Conservation (phyloP, 2,888 invertebrate genomes). For the Mechanitis messenoides region DNA sequence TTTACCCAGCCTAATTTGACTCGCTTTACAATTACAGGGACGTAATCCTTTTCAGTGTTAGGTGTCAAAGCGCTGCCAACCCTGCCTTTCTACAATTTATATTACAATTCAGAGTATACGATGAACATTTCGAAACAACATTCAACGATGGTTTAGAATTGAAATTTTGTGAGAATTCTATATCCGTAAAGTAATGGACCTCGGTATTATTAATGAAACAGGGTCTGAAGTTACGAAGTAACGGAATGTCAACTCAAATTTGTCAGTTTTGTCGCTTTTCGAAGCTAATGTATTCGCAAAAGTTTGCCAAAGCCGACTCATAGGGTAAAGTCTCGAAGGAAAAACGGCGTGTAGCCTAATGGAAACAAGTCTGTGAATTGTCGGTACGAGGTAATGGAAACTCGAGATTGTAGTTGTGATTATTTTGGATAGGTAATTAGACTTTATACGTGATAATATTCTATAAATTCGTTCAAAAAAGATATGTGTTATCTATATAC, state of each 20-base stretch:
- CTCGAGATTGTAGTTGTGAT: slow-evolving; percentile 16
- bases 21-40: slow-evolving; percentile 57
- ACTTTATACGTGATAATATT: slow-evolving; percentile 9
- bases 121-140: slow-evolving; percentile 22
- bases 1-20: slow-evolving; percentile 45
- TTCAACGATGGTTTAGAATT: slow-evolving; percentile 33
- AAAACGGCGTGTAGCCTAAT: slow-evolving; percentile 51
- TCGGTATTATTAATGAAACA: slow-evolving; percentile 15
- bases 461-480: too few species aligned
- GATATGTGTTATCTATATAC: too few species aligned
- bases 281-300: slow-evolving; percentile 67
- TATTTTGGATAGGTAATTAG: slow-evolving; percentile 25
- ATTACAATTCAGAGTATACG: slow-evolving; percentile 17
- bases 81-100: slow-evolving; percentile 29
- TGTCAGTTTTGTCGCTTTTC: slow-evolving; percentile 59
- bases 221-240: slow-evolving; percentile 23
- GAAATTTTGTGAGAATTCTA: background rate
- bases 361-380: slow-evolving; percentile 56
- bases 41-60: slow-evolving; percentile 49
- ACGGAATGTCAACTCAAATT: slow-evolving; percentile 53
- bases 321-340: slow-evolving; percentile 49
- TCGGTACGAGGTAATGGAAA: slow-evolving; percentile 44
- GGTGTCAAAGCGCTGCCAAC: slow-evolving; percentile 50
- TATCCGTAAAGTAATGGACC: slow-evolving; percentile 31
- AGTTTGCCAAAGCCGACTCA: slow-evolving; percentile 62